phyloP scores from a whole-genome alignment of 30 jellyfish, hydroid and myxozoan species.

The Hydra vulgaris region DNA sequence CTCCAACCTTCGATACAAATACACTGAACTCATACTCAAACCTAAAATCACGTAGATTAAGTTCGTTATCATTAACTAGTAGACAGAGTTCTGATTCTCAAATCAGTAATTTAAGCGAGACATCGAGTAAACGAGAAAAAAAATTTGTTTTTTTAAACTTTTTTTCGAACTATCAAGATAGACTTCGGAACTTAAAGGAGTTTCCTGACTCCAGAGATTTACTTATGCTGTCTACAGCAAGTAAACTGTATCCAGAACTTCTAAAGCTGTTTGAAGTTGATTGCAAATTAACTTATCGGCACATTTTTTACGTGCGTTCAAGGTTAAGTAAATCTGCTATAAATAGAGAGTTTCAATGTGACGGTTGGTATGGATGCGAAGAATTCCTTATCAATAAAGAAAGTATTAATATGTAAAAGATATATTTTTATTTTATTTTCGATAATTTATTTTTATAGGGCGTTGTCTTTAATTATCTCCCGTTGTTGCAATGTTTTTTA shows the following conservation, averaged over 20 bases:
- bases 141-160: background rate
- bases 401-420: background rate
- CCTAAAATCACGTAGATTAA: constrained; percentile 8
- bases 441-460: too few species aligned
- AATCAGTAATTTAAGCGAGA: background rate
- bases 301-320: constrained; percentile 14
- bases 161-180: constrained; percentile 24
- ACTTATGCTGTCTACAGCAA: background rate
- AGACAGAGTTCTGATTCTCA: constrained; percentile 6
- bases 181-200: constrained; percentile 14
- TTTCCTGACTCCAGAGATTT: background rate
- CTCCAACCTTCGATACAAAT: background rate
- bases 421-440: too few species aligned
- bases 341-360: constrained; percentile 16
- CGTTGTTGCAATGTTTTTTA: too few species aligned
- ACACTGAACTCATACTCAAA: background rate
- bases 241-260: background rate
- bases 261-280: constrained; percentile 11
- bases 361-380: constrained; percentile 27
- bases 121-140: background rate
- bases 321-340: constrained; percentile 14
- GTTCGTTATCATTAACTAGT: background rate
- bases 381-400: background rate
- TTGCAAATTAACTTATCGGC: constrained; percentile 10
- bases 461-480: too few species aligned